These are phyloP conservation scores for Pseudolaguvia tuberculata DNA, from an alignment of 2,113 vertebrate species.

Conservation along the genomic window DNA sequence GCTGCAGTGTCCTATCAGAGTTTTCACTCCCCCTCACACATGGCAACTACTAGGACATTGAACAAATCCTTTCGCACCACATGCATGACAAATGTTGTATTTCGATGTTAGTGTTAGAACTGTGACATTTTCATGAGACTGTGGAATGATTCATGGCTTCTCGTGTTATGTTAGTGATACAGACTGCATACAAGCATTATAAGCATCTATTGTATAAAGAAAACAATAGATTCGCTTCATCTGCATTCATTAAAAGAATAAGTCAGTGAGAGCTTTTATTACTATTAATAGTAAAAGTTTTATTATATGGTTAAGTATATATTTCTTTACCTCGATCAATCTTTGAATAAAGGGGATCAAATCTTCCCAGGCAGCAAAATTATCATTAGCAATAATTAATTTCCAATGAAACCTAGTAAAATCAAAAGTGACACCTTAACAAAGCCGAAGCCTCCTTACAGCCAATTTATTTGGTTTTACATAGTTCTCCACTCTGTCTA, in stretches of 20 bases:
- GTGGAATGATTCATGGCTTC: not conserved
- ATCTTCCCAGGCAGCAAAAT: not conserved
- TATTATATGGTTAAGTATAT: not conserved
- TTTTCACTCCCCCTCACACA: conserved; percentile 26
- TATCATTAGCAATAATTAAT: no score
- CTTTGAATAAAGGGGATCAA: not conserved
- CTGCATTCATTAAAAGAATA: not conserved
- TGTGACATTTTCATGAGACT: conserved; percentile 4
- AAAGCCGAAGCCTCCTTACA: not conserved
- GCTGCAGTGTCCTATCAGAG: conserved; percentile 8
- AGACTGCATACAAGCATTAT: not conserved
- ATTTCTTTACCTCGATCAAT: not conserved
- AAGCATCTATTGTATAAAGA: not conserved
- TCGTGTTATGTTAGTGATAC: not conserved
- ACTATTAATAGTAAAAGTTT: not conserved
- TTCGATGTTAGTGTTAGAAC: not conserved
- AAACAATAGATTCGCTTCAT: not conserved
- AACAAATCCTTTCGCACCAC: conserved; percentile 20
- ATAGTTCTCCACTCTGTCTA: not conserved
- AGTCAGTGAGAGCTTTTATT: not conserved
- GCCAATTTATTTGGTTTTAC: not conserved
- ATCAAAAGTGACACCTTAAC: not conserved
- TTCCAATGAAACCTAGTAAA: not conserved
- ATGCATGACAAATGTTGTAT: conserved; percentile 1
- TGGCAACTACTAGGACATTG: conserved; percentile 1